Conservation (phyloP, 2,797 vertebrate species). For the Sebastes goodei region DNA sequence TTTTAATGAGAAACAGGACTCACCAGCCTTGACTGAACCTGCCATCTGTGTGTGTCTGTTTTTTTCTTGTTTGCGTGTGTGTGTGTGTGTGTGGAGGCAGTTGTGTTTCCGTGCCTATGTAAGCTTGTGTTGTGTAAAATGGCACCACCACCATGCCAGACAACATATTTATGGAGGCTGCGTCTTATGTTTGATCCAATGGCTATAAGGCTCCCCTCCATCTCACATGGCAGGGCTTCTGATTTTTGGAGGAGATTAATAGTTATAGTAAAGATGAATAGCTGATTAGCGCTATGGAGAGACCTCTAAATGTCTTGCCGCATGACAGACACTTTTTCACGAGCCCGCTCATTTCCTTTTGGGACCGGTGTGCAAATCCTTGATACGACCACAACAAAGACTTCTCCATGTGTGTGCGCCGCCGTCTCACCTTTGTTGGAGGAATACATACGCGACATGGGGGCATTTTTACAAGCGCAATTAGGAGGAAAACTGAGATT, state of each 20-base stretch:
- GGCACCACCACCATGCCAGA: constrained; percentile 66
- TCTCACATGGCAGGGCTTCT: constrained; percentile 36
- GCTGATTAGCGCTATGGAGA: constrained; percentile 62
- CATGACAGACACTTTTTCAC: constrained; percentile 72
- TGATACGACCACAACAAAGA: constrained; percentile 79
- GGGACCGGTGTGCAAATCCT: constrained; percentile 63
- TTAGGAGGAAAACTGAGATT: constrained; percentile 68
- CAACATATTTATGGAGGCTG: constrained; percentile 71
- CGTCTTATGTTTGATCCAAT: constrained; percentile 66
- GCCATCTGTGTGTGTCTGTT: constrained; percentile 80
- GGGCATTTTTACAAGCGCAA: constrained; percentile 76
- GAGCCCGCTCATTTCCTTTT: constrained; percentile 72
- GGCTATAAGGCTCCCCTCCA: constrained; percentile 47
- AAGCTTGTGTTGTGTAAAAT: constrained; percentile 61
- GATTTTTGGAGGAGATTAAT: constrained; percentile 67
- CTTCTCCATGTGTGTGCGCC: constrained; percentile 42
- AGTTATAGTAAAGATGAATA: constrained; percentile 72
- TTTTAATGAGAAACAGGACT: constrained; percentile 87
- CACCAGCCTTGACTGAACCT: constrained; percentile 85
- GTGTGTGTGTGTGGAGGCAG: constrained; percentile 17
- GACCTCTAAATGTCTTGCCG: constrained; percentile 62
- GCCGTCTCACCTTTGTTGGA: constrained; percentile 72
- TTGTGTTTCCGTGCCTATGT: constrained; percentile 56
- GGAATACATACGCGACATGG: constrained; percentile 68
- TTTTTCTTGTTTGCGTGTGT: constrained; percentile 34